These are phyloP conservation scores for Anarsia innoxiella DNA, from an alignment of 2,888 invertebrate genomes.

Conservation along the genomic window DNA sequence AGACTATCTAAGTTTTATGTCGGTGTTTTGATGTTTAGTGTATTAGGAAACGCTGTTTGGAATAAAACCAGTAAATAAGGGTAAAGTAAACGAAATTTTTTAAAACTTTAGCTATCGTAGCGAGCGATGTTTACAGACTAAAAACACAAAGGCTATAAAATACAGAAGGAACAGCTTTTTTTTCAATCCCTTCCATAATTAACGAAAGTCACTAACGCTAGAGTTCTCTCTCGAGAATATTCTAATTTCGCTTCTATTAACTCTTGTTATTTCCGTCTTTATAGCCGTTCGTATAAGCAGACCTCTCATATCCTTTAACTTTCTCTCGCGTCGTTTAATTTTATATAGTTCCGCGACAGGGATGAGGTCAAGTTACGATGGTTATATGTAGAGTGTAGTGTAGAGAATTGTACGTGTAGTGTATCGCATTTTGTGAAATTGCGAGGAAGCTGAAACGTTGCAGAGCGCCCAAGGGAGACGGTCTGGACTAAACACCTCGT, in stretches of 20 bases:
- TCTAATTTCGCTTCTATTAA: slow-evolving; percentile 61
- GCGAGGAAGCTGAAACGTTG: slow-evolving; percentile 50
- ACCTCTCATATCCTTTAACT: slow-evolving; percentile 37
- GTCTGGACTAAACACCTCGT: slow-evolving; percentile 66
- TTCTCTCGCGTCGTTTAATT: slow-evolving; percentile 33
- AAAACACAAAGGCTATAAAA: no score
- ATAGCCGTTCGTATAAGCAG: slow-evolving; percentile 37
- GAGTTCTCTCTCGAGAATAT: slow-evolving; percentile 50
- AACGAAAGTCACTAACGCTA: slow-evolving; percentile 41
- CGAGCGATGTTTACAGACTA: no score
- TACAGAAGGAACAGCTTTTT: no score
- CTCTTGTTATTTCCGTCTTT: slow-evolving; percentile 64
- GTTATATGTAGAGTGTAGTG: slow-evolving; percentile 41
- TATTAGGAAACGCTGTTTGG: slow-evolving; percentile 20
- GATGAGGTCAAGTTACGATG: slow-evolving; percentile 37
- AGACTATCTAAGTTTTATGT: slow-evolving; percentile 1
- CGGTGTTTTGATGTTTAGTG: slow-evolving; percentile 8
- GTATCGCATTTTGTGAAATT: slow-evolving; percentile 63
- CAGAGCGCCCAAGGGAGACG: slow-evolving; percentile 53
- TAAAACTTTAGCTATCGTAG: no score
- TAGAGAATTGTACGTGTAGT: slow-evolving; percentile 46
- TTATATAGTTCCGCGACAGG: slow-evolving; percentile 20
- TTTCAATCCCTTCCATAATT: slow-evolving; percentile 23
- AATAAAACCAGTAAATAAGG: slow-evolving; percentile 23
- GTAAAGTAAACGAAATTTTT: no score